Base-by-base conservation (phyloP, 2,797 vertebrate genomes). In the Hephaestus fuliginosus region DNA sequence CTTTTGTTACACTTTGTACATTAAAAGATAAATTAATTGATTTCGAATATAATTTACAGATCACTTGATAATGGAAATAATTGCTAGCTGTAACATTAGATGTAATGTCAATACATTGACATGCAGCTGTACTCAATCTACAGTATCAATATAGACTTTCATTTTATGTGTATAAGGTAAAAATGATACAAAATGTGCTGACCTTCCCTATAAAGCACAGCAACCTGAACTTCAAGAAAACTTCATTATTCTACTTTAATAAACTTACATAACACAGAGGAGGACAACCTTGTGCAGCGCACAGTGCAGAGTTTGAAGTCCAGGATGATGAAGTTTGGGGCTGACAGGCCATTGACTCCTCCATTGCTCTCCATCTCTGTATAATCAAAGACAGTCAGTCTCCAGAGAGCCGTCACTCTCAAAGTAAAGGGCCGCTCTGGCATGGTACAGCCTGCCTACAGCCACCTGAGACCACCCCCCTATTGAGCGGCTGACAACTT, bases 401-500 rank as follows among this genome's bases (percentile, higher is more conserved):
- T 88, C 91, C 52, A 78, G 86, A 92, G 91, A 84, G 82, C 85
- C 25, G 80, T 91, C 91, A 88, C 84, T 91, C 78, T 87, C 71
- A 64, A 81, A 80, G 57, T 60, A 86, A 86, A 87, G 81, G 79
- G 68, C 68, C 10, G 33, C 84, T 70, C 53, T 86, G 81, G 85
- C 83, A 22, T 36, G 68, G 82, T 78, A 64, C 84, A 73, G 82
- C 67, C 89, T 67, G 77, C 79, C 80, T 74, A 57, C 44, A 82
- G 90, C 86, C 91, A 87, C 91, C 89, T 87, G 92, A 92, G 91
- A 92, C 89, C 76, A 7, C 78, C 86, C 82, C 83, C 87, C 87
- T 81, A 81, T 88, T 87, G 86, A 93, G 84, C 73, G 80, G 82
- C 90, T 93, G 92, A 94, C 93, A 92, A 87, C 91, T 93, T 86